phyloP scores from a whole-genome alignment of 37 sponge, comb jelly and placozoan genomes.

The Tethya wilhelma region DNA sequence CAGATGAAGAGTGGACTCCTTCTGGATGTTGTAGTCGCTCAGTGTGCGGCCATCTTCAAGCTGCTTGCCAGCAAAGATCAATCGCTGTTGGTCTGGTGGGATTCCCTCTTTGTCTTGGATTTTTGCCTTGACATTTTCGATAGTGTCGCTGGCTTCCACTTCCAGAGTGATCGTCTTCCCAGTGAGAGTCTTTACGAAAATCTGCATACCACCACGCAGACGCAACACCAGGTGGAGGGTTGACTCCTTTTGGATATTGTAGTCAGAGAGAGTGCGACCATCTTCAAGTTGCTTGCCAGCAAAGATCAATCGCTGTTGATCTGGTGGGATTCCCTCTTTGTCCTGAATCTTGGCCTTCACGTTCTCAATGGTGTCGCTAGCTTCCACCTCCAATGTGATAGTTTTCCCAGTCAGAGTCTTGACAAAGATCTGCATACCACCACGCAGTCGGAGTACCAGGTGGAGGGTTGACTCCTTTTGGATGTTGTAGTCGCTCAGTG shows the following conservation, averaged over 20 bases:
- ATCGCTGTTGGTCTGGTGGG: slow-evolving; percentile 92
- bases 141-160: slow-evolving; percentile 86
- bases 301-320: slow-evolving; percentile 86
- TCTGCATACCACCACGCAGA: slow-evolving; percentile 83
- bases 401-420: slow-evolving; percentile 94
- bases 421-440: slow-evolving; percentile 91
- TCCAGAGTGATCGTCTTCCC: slow-evolving; percentile 94
- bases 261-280: slow-evolving; percentile 90
- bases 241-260: slow-evolving; percentile 93
- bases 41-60: too few relatives aligned
- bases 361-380: slow-evolving; percentile 72
- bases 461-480: slow-evolving; percentile 96
- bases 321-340: slow-evolving; percentile 95
- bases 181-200: slow-evolving; percentile 92
- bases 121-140: slow-evolving; percentile 92
- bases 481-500: slow-evolving; percentile 96
- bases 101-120: slow-evolving; percentile 95
- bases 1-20: too few relatives aligned
- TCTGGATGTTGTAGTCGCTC: too few relatives aligned
- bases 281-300: slow-evolving; percentile 76
- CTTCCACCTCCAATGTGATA: slow-evolving; percentile 91
- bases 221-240: slow-evolving; percentile 56
- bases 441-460: slow-evolving; percentile 77
- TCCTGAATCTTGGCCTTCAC: slow-evolving; percentile 91
- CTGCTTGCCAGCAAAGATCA: too few relatives aligned